Evolutionary conservation across 2,888 invertebrate genomes (phyloP), one percentile per base, ranked within the genome.

Genomic region (Protophormia terraenovae): DNA sequence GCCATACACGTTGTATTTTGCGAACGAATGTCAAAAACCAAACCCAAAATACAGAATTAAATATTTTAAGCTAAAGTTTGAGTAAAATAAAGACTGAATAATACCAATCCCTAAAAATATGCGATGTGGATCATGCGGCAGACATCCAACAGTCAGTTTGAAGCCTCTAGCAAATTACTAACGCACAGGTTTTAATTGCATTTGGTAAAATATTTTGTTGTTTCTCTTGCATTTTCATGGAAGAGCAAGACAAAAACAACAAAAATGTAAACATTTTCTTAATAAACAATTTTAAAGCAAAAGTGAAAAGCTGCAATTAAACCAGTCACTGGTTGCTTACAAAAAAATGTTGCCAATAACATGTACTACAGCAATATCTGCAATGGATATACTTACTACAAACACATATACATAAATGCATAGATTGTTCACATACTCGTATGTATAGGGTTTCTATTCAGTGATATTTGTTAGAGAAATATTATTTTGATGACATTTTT

Each of bases 241-340:
- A 58, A 58, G n/a, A 58, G 66, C 29, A 45, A 24, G 45, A 72
- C 29, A 50, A 62, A 64, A 55, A 62, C 67, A 69, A 47, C 38
- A 45, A 22, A 19, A 22, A 24, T 64, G 16, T 64, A 64, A 35
- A 41, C n/a, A 14, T 45, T 69, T 77, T 69, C 62, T 71, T 62
- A 60, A 78, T 60, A 69, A 71, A 78, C 7, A 71, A 62, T 62
- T 71, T 69, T 80, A 22, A 80, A 84, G 80, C 80, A 90, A 90
- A 90, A 90, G 90, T 90, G 90, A 90, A 90, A 90, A 90, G 90
- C 89, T 89, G 89, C 89, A 90, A 90, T 90, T 90, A 90, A 90
- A 90, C 90, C 90, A 90, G 90, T 89, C 90, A 90, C 87, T 84
- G 85, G 79, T 58, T 77, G 80, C 67, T 58, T 19, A 53, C 35